Base-by-base conservation (phyloP, 2,888 invertebrate species). In the Eupithecia abbreviata region DNA sequence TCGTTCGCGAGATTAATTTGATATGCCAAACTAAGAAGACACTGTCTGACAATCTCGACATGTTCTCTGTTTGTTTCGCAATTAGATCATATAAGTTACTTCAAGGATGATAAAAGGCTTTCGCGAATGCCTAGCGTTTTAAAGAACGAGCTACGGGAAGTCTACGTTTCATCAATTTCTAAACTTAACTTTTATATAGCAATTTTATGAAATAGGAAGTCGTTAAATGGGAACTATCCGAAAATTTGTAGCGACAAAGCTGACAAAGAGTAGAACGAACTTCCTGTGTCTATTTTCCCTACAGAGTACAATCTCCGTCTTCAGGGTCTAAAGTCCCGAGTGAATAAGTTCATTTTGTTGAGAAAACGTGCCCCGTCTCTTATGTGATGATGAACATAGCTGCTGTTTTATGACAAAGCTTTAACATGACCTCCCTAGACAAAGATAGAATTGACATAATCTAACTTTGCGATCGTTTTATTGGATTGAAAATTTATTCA, bases 1-100 rank as follows among this genome's bases (percentile, higher is more conserved):
- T 76, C 76, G 43, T 70, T 70, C 69, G 45, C 65, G 65, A 73
- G 74, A 78, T 74, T 78, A 78, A 78, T 78, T 76, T 70, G 66
- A 70, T 70, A 72, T 76, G 72, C 12, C 65, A 45, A 77, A 74
- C 67, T 72, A 72, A 45, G 42, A 51, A 66, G 71, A 72, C 42
- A 42, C 70, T 71, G 68, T 73, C 70, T 66, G 47, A 45, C 41
- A 43, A 62, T 65, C 55, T 74, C 7, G 51, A 30, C 12, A 18
- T 70, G 43, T 42, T 55, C 42, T 42, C 18, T 62, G 68, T 75
- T 66, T 67, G 58, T 73, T 55, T 4, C 45, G 70, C 45, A 70
- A 70, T 75, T 55, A 71, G 41, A 45, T 55, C 18, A 65, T 51
- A 70, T 30, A 41, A 15, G 42, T 3, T 66, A 66, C 15, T 42